Base-by-base conservation (phyloP, 1,140 invertebrate species). In the Daktulosphaira vitifoliae region DNA sequence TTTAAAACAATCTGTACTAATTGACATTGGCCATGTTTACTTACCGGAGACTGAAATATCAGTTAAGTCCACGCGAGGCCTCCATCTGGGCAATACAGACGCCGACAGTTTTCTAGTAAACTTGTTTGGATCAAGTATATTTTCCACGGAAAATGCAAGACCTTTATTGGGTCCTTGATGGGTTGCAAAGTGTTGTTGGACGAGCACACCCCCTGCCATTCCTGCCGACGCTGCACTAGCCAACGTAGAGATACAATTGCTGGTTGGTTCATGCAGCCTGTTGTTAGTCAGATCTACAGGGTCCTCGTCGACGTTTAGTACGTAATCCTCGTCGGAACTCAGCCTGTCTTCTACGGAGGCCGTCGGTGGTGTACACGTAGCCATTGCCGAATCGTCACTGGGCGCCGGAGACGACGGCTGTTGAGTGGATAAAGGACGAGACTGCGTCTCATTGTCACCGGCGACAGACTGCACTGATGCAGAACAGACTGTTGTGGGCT, bases 81-180 rank as follows among this genome's bases (percentile, higher is more conserved):
- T 78, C 82, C 82, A 83, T 69, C 81, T 81, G 39, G 67, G 65
- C 33, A 65, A 42, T 1, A 65, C 50, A 52, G 68, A 29, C 5
- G 52, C 9, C 29, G 65, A 49, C 71, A 73, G 69, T 72, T 78
- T 76, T 3, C 89, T 89, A 8, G 88, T 92, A 73, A 93, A 92
- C 74, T 92, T 92, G 67, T 85, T 91, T 0, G 90, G 90, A 73
- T 92, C 89, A 33, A 94, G 76, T 65, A 94, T 93, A 73, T 94
- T 92, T 75, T 93, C 90, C 5, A 94, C 90, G 3, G 89, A 92
- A 75, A 93, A 94, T 0, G 88, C 86, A 52, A 90, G 76, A 49
- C 82, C 39, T 39, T 33, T 56, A 13, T 77, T 71, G 79, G 68
- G 67, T 76, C 75, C 65, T 69, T 72, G 9, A 66, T 66, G 53